A percentile compares a stretch with the other conserved stretches of the same genome.
Evolutionary conservation across 2,888 invertebrate genomes (phyloP).

Genomic region (Ophion obscuratus): DNA sequence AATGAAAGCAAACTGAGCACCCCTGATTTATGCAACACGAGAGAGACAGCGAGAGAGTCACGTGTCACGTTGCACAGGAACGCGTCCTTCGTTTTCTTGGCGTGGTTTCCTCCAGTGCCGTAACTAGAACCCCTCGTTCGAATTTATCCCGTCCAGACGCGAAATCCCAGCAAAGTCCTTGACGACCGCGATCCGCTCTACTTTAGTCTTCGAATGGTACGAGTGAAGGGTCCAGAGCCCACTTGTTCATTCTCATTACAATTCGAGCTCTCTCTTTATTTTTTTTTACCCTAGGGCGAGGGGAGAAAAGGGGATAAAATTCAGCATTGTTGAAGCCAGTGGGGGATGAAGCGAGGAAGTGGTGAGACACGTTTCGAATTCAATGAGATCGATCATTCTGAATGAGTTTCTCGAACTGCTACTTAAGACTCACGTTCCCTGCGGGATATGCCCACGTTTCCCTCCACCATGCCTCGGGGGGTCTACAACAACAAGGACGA

Average conservation of each 20-base stretch:
- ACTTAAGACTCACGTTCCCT: too few relatives aligned
- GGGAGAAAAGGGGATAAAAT: background rate
- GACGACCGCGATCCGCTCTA: background rate
- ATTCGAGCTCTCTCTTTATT: background rate
- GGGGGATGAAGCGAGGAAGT: background rate
- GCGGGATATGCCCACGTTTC: too few relatives aligned
- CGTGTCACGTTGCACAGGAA: conserved; percentile 3
- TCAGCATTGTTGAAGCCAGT: background rate
- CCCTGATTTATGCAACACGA: conserved; percentile 20
- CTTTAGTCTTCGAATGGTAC: background rate
- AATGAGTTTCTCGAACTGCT: too few relatives aligned
- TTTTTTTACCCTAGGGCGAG: background rate
- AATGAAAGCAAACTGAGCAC: background rate
- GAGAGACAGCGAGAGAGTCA: conserved; percentile 7
- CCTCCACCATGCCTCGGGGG: too few relatives aligned
- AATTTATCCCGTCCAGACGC: background rate
- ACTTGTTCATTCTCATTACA: background rate
- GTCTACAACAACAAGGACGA: too few relatives aligned
- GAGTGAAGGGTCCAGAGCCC: background rate
- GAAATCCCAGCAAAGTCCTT: background rate
- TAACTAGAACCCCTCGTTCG: conserved; percentile 22
- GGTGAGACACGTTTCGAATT: background rate
- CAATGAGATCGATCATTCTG: background rate
- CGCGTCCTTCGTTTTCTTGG: conserved; percentile 2
- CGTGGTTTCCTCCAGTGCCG: conserved; percentile 20